Evolutionary conservation across 2,888 invertebrate species (phyloP), one percentile per base, ranked within the genome.

Genomic region (Leistus spinibarbis): DNA sequence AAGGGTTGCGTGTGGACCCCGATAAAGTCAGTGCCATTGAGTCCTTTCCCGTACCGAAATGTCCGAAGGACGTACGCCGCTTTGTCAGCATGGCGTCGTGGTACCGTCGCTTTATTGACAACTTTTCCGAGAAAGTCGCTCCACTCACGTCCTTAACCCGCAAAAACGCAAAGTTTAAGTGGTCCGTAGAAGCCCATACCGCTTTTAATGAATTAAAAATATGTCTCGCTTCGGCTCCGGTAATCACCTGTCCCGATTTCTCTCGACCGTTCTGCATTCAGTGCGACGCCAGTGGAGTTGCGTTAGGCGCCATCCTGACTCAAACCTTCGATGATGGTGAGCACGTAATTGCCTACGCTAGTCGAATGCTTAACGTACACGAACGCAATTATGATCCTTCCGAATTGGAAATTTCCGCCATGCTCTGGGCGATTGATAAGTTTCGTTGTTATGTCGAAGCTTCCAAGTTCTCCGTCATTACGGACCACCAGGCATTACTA

Each of bases 1-100:
- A 79, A 0, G 81, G 81, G 0, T 54, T 79, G 20, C 27, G 76
- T 4, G 73, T 77, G 0, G 77, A 80, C 40, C 76, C 77, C 0
- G 77, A 78, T 0, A 79, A 76, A 27, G 72, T 78, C 0, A 40
- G 57, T 0, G 76, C 78, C 0, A 79, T 79, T 16, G 79, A 0
- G n/a, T n/a, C n/a, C n/a, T 74, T 76, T 16, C 69, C 71, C 9
- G n/a, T 22, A 19, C 78, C 78, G 9, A 66, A 40, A 9, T 69
- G 65, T 54, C 22, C 76, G 3, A 76, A 68, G 19, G 78, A 78
- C 17, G 64, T 78, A 3, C 56, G 75, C 9, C 56, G 76, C 19
- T 76, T 79, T 71, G 10, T 78, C 0, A 77, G 76, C 16, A 79
- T 72, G 69, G 23, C 76, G 40, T 63, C 71, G 10, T 78, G 76